Percentiles rank a stretch among this genome's conserved stretches.
These are phyloP conservation scores for Gobionotothen gibberifrons DNA, from an alignment of 2,797 vertebrate species.

Conservation along the genomic window DNA sequence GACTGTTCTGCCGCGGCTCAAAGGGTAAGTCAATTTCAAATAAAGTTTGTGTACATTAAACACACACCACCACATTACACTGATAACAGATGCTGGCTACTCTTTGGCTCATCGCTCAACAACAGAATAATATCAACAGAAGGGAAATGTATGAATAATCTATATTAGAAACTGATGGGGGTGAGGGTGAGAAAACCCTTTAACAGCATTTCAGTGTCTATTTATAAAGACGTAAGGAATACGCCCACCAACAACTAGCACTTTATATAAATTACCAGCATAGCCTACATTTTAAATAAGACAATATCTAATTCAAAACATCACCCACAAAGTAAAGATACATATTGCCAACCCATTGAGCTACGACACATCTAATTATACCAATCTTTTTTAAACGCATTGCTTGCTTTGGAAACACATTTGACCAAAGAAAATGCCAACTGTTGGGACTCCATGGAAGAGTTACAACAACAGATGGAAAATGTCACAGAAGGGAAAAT, in stretches of 20 bases:
- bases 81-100: constrained; percentile 12
- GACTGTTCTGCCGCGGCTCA: constrained; percentile 21
- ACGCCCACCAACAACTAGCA: neutral
- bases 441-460: neutral
- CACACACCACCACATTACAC: neutral
- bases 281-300: constrained; percentile 1
- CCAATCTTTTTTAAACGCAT: neutral
- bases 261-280: neutral
- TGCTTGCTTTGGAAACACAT: constrained; percentile 6
- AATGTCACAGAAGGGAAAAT: constrained; percentile 18
- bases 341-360: neutral
- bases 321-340: constrained; percentile 3
- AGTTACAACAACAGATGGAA: constrained; percentile 26
- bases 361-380: neutral
- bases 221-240: constrained; percentile 5
- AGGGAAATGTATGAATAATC: neutral
- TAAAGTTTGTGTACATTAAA: constrained; percentile 36
- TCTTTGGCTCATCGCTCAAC: constrained; percentile 11
- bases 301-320: neutral
- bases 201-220: constrained; percentile 8
- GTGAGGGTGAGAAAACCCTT: constrained; percentile 1
- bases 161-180: constrained; percentile 24
- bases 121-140: neutral
- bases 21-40: constrained; percentile 28
- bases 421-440: neutral